Conservation (phyloP, 2,888 invertebrate species). For the Lasioglossum pauxillum region DNA sequence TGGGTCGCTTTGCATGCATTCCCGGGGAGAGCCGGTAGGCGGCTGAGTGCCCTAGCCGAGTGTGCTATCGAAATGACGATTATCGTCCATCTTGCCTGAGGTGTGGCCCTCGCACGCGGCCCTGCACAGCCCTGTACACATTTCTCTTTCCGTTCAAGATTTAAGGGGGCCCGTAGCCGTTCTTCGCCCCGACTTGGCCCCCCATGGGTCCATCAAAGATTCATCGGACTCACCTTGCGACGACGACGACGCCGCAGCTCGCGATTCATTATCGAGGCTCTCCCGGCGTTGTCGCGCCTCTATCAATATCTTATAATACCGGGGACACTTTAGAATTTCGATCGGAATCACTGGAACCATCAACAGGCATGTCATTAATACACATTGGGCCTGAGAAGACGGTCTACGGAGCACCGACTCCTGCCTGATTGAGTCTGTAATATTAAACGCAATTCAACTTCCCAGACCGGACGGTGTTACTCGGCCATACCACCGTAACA, state of each 20-base stretch:
- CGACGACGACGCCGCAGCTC: background rate
- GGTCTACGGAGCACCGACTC: slow-evolving; percentile 17
- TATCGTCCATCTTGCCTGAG: slow-evolving; percentile 75
- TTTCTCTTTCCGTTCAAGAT: slow-evolving; percentile 66
- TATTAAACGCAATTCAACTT: slow-evolving; percentile 83
- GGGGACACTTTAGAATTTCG: slow-evolving; percentile 40
- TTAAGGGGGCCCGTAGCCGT: slow-evolving; percentile 36
- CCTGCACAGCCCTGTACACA: slow-evolving; percentile 60
- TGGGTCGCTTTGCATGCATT: slow-evolving; percentile 79
- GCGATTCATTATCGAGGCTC: slow-evolving; percentile 34
- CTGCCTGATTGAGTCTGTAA: slow-evolving; percentile 79
- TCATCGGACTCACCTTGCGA: slow-evolving; percentile 22
- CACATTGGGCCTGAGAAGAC: slow-evolving; percentile 67
- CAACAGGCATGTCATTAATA: slow-evolving; percentile 72
- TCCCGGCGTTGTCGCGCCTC: background rate
- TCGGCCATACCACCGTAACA: slow-evolving; percentile 32
- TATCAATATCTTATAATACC: slow-evolving; percentile 29
- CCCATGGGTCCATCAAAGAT: slow-evolving; percentile 47
- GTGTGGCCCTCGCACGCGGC: slow-evolving; percentile 52
- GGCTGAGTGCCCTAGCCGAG: slow-evolving; percentile 74
- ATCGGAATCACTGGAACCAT: slow-evolving; percentile 45
- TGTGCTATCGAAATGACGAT: slow-evolving; percentile 76
- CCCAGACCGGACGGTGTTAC: slow-evolving; percentile 60
- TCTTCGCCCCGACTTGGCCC: slow-evolving; percentile 1
- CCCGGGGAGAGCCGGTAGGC: slow-evolving; percentile 61